phyloP scores from a whole-genome alignment of 2,797 vertebrate species.

The Gallinago nigripennis region DNA sequence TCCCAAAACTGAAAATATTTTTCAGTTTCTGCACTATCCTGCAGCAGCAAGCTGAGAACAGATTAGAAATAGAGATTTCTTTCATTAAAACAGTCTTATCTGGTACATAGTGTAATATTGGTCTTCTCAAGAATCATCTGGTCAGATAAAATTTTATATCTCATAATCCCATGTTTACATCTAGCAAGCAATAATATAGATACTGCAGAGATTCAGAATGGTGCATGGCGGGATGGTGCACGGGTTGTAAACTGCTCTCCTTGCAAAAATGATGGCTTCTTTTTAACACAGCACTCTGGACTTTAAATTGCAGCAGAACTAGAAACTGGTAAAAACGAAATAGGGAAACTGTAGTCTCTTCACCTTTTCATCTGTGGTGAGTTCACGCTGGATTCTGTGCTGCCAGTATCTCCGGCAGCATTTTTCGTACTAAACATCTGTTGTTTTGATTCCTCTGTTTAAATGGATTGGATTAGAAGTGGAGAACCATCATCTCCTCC shows the following conservation, averaged over 20 bases:
- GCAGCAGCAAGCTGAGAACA: not conserved
- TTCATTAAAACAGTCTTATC: not conserved
- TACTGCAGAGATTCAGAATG: not conserved
- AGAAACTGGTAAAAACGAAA: not conserved
- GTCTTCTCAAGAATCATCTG: not conserved
- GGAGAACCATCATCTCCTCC: not conserved
- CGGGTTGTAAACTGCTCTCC: not conserved
- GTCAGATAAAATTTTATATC: not conserved
- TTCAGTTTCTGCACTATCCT: not conserved
- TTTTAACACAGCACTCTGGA: not conserved
- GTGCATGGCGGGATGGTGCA: not conserved
- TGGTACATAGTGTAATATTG: not conserved
- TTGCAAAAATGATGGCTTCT: not conserved
- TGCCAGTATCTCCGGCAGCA: not conserved
- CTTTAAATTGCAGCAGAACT: not conserved
- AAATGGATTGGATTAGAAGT: constrained; percentile 8
- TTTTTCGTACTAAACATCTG: constrained; percentile 2
- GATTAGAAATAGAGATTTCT: not conserved
- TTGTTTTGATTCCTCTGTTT: constrained; percentile 37
- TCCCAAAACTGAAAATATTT: not conserved
- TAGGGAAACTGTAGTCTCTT: not conserved
- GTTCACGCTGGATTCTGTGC: not conserved
- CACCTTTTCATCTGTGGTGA: not conserved
- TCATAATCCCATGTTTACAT: not conserved
- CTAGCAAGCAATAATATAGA: not conserved